Evolutionary conservation across 2,797 vertebrate species (phyloP).

Genomic region (Oreochromis mossambicus): DNA sequence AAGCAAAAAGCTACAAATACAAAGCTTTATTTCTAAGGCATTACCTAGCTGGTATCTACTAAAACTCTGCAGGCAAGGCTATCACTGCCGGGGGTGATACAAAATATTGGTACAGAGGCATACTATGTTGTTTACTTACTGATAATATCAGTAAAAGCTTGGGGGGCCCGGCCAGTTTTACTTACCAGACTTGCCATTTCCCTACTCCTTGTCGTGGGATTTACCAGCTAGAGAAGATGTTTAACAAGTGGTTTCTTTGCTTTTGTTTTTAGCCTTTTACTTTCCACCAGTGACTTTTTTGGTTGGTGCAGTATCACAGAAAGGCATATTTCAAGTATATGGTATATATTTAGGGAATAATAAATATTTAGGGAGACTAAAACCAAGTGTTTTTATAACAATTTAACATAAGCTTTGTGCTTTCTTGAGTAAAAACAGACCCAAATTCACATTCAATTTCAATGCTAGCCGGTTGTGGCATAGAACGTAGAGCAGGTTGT

Average conservation of each 20-base stretch:
- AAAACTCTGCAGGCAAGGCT: background rate
- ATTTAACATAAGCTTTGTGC: background rate
- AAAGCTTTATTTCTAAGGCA: background rate
- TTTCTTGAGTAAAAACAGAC: conserved; percentile 1
- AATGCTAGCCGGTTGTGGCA: accelerated
- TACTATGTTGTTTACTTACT: background rate
- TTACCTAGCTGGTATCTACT: background rate
- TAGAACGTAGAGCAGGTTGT: background rate
- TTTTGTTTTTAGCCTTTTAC: background rate
- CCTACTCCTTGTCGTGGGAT: background rate
- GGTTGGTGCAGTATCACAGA: background rate
- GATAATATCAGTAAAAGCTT: background rate
- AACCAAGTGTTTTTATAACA: conserved; percentile 4
- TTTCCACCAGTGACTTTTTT: background rate
- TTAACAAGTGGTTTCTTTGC: background rate
- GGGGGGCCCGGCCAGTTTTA: background rate
- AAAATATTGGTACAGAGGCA: background rate
- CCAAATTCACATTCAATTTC: background rate
- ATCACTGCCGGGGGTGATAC: background rate
- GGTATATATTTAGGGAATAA: background rate
- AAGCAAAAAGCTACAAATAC: background rate
- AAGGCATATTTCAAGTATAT: background rate
- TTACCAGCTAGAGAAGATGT: background rate
- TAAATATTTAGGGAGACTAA: background rate
- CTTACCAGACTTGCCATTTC: background rate